Percentiles rank a stretch among this genome's conserved stretches.
Conservation (phyloP, 2,113 vertebrate species). For the Centropus bengalensis region DNA sequence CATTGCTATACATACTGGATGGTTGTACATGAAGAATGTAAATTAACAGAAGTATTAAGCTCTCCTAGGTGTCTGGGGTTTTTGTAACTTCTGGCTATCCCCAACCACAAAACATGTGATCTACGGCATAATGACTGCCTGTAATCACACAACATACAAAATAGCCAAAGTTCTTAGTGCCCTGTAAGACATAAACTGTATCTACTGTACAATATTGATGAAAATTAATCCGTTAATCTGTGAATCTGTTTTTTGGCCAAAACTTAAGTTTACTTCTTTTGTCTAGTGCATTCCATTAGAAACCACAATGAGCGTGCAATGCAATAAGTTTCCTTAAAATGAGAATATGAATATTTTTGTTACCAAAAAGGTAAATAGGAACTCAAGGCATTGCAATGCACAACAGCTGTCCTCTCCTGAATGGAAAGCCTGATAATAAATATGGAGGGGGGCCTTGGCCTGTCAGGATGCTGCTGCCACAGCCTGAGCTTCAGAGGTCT, state of each 20-base stretch:
- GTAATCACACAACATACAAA: not conserved
- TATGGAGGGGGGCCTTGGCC: not conserved
- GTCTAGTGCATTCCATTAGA: not conserved
- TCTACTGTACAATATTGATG: not conserved
- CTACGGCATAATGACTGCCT: not conserved
- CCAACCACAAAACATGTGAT: not conserved
- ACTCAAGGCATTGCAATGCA: no score
- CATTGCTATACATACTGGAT: not conserved
- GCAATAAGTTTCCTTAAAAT: not conserved
- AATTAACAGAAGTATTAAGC: not conserved
- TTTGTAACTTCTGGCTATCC: not conserved
- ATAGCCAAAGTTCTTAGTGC: not conserved
- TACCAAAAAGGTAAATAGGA: not conserved
- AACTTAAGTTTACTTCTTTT: not conserved
- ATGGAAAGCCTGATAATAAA: not conserved
- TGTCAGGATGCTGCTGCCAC: no score
- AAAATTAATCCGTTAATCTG: not conserved
- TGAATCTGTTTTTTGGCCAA: not conserved
- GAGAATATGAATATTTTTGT: not conserved
- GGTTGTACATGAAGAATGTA: not conserved
- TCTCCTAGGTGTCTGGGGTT: not conserved
- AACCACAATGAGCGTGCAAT: not conserved
- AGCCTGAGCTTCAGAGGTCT: not conserved
- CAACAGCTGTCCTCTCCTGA: not conserved
- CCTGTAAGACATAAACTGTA: not conserved